phyloP scores from a whole-genome alignment of 2,888 invertebrate genomes.

The Dexiosoma caninum region DNA sequence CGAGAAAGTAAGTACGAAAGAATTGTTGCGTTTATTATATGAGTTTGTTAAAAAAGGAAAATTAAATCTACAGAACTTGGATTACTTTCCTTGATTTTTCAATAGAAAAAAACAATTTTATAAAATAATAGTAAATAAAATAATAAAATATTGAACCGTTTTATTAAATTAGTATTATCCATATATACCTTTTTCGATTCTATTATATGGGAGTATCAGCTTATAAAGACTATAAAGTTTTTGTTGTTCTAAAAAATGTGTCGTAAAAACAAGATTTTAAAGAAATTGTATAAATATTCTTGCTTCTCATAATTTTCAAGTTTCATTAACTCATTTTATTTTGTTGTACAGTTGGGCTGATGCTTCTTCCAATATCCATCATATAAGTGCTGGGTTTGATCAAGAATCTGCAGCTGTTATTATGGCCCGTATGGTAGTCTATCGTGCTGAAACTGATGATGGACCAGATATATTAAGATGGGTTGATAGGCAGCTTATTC shows the following conservation, averaged over 20 bases:
- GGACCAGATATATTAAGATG: conserved; percentile 98
- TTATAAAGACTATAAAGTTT: too few relatives aligned
- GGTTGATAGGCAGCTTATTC: conserved; percentile 98
- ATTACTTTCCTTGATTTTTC: neutral
- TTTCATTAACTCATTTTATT: neutral
- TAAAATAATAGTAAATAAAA: too few relatives aligned
- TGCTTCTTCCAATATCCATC: conserved; percentile 91
- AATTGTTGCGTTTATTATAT: neutral
- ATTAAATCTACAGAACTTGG: too few relatives aligned
- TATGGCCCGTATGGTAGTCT: conserved; percentile 97
- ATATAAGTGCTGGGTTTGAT: conserved; percentile 96
- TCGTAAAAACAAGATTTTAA: too few relatives aligned
- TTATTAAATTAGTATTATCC: too few relatives aligned
- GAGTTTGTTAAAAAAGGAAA: too few relatives aligned
- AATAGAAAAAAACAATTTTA: neutral
- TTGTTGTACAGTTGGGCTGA: conserved; percentile 90
- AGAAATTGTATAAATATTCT: too few relatives aligned
- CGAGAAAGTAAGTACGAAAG: conserved; percentile 86
- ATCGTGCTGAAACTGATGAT: conserved; percentile 95
- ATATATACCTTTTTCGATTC: too few relatives aligned
- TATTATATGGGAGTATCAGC: too few relatives aligned
- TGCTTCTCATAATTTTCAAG: neutral
- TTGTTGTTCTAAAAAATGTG: too few relatives aligned
- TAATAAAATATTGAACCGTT: too few relatives aligned
- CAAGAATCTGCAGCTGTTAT: conserved; percentile 98